Evolutionary conservation across 2,888 invertebrate species (phyloP), one percentile per base, ranked within the genome.

Genomic region (Athripsodes cinereus): DNA sequence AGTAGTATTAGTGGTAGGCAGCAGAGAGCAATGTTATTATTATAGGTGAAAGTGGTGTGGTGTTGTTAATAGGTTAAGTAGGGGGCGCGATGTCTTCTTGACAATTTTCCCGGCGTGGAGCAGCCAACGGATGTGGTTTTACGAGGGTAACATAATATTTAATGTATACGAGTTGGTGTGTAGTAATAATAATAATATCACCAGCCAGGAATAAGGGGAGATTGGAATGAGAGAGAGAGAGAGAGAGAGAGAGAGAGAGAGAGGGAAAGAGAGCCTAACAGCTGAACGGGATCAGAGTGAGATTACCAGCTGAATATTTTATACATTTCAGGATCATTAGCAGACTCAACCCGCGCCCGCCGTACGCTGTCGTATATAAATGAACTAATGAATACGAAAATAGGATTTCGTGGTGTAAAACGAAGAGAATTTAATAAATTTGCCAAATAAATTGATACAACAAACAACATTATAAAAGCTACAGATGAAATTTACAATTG

Each of bases 251-350:
- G 46, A n/a, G n/a, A 51, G 34, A 31, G 52, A 52, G n/a, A 40
- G 21, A 18, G 21, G 40, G 18, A 19, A 6, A 1, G 16, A 40
- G 19, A 8, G 21, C 1, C 26, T 26, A 10, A 26, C 3, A 3
- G 10, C 26, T 26, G 26, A 26, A 26, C 26, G 10, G 26, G 26
- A 26, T 26, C 26, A 10, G 26, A 46, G 47, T 22, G 49, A 52
- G 58, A 58, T 55, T 58, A 47, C 54, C 49, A 22, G 40, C 50
- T 54, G 58, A 58, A 58, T 55, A 58, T 58, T 58, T 58, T 35
- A 58, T 52, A 21, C 22, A 16, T 48, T 46, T 53, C 49, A 35
- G 54, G 52, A 58, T 58, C 54, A 58, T 58, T 58, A 58, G 58
- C 54, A 51, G 52, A 47, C 21, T 48, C 35, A 35, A 31, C 18